Evolutionary conservation across 2,797 vertebrate genomes (phyloP), one percentile per base, ranked within the genome.

Genomic region (Otolemur crassicaudatus): DNA sequence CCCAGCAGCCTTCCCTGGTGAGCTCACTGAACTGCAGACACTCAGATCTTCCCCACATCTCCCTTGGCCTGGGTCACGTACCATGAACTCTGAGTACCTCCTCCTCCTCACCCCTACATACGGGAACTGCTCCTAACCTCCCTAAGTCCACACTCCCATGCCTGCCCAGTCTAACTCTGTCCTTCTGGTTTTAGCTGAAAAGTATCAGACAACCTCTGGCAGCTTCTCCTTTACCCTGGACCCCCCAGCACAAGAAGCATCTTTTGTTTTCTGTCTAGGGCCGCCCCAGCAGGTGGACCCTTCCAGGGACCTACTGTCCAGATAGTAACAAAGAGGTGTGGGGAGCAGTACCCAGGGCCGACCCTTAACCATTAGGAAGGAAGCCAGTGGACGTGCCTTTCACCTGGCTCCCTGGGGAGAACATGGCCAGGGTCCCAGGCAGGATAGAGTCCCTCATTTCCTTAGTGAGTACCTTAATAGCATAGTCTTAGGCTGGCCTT

Each of bases 401-500:
- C 0, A 1, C 40, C 69, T 25, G 46, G 60, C 2, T 5, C 81
- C 34, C 61, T 4, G 31, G 43, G 53, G 19, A 43, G 49, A 20
- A 5, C 9, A 25, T 46, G 65, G 89, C 19, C 7, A 29, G 73
- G 53, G 23, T 4, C 25, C 49, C 5, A 5, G 1, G 49, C 13
- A 23, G 37, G n/a, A 63, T 31, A 11, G 0, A 53, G 67, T 7
- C 22, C 11, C 16, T 1, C 0, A 22, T 58, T 31, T 75, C 19
- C 63, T 53, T 56, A n/a, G 29, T 1, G 12, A 43, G 12, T 8
- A 13, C 67, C 29, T 43, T 61, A 4, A 8, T 2, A 27, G 22
- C 46, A 11, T 0, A 1, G 3, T 1, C 31, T 20, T 4, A 22
- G 0, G 0, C 0, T 20, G 60, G 1, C 2, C 37, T 40, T 16